Evolutionary conservation across 2,888 invertebrate genomes (phyloP).

Genomic region (Lypha dubia): DNA sequence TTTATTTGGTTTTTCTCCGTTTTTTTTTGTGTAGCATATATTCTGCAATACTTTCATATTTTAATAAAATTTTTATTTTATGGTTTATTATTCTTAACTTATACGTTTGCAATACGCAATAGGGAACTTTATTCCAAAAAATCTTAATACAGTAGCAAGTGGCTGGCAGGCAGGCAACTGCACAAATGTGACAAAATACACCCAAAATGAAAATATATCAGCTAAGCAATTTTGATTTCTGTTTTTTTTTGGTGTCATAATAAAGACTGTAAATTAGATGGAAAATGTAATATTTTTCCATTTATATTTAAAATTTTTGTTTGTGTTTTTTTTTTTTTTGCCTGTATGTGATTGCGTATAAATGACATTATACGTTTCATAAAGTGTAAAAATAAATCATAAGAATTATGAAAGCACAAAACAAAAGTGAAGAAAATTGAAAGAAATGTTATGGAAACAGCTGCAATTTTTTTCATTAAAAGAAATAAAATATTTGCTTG

Average conservation of each 20-base stretch:
- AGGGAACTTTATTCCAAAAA: constrained; percentile 7
- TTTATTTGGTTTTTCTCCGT: not conserved
- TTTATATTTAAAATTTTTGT: constrained; percentile 29
- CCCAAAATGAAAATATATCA: not conserved
- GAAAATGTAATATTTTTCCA: constrained; percentile 65
- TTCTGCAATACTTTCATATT: constrained; percentile 20
- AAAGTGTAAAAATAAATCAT: constrained; percentile 63
- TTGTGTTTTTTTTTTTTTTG: not conserved
- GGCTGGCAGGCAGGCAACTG: constrained; percentile 20
- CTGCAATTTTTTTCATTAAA: constrained; percentile 60
- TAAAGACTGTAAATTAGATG: constrained; percentile 66
- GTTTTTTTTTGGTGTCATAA: constrained; percentile 53
- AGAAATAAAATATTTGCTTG: constrained; percentile 28
- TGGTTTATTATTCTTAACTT: constrained; percentile 68
- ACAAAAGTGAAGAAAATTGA: constrained; percentile 33
- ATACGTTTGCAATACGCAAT: constrained; percentile 39
- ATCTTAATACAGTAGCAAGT: constrained; percentile 58
- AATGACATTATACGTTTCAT: constrained; percentile 30
- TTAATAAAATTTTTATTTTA: constrained; percentile 63
- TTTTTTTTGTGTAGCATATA: not conserved
- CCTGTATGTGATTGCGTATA: not conserved
- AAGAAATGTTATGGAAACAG: constrained; percentile 65
- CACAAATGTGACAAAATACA: constrained; percentile 45
- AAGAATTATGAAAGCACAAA: constrained; percentile 56
- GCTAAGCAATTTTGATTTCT: constrained; percentile 51